These are phyloP conservation scores for Salpingus planirostris DNA, from an alignment of 2,888 invertebrate genomes.

Conservation along the genomic window DNA sequence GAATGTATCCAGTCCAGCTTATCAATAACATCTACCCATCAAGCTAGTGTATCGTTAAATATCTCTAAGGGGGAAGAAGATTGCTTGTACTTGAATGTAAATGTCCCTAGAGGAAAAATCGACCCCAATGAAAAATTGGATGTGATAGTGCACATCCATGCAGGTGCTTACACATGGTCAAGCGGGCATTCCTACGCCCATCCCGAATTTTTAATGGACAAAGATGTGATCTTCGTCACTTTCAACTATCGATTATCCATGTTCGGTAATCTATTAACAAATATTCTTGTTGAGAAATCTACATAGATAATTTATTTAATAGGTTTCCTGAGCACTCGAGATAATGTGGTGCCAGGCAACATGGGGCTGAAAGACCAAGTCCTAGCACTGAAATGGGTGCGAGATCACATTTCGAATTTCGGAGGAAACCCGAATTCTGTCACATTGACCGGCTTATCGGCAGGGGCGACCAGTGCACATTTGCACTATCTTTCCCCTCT, in stretches of 20 bases:
- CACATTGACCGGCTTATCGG: slow-evolving; percentile 56
- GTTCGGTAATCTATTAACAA: no score
- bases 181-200: slow-evolving; percentile 44
- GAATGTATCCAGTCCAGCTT: slow-evolving; percentile 37
- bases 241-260: slow-evolving; percentile 58
- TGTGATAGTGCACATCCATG: slow-evolving; percentile 53
- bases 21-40: no score
- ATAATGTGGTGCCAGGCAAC: slow-evolving; percentile 55
- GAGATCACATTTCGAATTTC: slow-evolving; percentile 54
- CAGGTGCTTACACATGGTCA: slow-evolving; percentile 56
- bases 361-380: slow-evolving; percentile 62
- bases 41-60: no score
- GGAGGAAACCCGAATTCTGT: slow-evolving; percentile 58
- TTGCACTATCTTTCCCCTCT: slow-evolving; percentile 57
- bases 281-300: no score
- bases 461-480: slow-evolving; percentile 62
- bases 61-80: slow-evolving; percentile 47
- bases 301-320: no score
- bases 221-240: slow-evolving; percentile 53
- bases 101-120: slow-evolving; percentile 41
- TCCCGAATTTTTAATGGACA: slow-evolving; percentile 50
- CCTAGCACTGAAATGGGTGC: slow-evolving; percentile 57
- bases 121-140: slow-evolving; percentile 36
- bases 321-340: slow-evolving; percentile 64
- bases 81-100: slow-evolving; percentile 53